A percentile compares a stretch with the other conserved stretches of the same genome.
Conservation (phyloP, 2,888 invertebrate species). For the Agonopterix subpropinquella region DNA sequence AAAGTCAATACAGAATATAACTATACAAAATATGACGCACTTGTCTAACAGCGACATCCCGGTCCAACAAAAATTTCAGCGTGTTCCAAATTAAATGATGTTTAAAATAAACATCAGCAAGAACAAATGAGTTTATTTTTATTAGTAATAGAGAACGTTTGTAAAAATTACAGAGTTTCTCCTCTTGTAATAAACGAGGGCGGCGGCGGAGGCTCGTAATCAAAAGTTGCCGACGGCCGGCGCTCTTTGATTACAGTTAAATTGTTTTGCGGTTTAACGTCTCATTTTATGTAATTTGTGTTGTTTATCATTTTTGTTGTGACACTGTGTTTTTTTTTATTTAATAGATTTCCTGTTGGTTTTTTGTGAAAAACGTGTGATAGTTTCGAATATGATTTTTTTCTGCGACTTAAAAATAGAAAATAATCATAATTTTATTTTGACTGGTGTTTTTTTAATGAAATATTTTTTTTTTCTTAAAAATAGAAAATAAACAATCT, state of each 20-base stretch:
- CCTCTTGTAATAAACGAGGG: neutral
- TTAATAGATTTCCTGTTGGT: neutral
- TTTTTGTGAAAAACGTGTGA: neutral
- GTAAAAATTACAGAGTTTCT: no score
- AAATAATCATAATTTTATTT: no score
- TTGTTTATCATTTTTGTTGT: neutral
- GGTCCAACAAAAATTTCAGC: no score
- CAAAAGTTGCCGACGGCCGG: slow-evolving; percentile 11
- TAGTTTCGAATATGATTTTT: neutral
- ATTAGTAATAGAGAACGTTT: neutral
- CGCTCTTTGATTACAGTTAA: slow-evolving; percentile 20
- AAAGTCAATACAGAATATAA: no score
- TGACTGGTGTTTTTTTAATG: no score
- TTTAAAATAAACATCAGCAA: no score
- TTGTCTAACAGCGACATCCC: no score
- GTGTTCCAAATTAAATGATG: no score
- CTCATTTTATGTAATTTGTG: neutral
- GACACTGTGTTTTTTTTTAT: neutral
- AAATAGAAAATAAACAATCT: no score
- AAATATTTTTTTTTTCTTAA: no score
- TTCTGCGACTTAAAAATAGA: no score
- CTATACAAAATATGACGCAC: no score
- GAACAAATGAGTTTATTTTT: neutral
- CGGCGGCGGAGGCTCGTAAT: slow-evolving; percentile 1
- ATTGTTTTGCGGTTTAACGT: slow-evolving; percentile 13